Percentiles rank a stretch among this genome's conserved stretches.
Conservation (phyloP, 2,797 vertebrate species). For the Rhincodon typus region DNA sequence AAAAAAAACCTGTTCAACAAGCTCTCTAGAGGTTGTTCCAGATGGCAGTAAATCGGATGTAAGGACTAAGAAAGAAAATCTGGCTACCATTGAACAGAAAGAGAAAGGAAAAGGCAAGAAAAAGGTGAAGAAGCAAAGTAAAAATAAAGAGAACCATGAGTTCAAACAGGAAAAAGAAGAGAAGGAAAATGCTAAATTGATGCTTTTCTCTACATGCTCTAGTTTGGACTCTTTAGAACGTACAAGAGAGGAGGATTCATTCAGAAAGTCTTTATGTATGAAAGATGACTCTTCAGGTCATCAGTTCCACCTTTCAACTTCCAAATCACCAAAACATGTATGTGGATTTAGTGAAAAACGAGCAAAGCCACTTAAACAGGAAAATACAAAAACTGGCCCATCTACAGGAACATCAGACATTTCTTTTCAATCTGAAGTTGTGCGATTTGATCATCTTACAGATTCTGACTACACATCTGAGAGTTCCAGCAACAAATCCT, state of each 20-base stretch:
- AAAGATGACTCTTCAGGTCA: slow-evolving; percentile 94
- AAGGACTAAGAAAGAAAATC: slow-evolving; percentile 74
- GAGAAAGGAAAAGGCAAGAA: slow-evolving; percentile 93
- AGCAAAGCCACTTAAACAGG: slow-evolving; percentile 80
- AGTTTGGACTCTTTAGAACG: slow-evolving; percentile 75
- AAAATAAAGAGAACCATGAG: slow-evolving; percentile 98
- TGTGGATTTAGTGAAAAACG: slow-evolving; percentile 87
- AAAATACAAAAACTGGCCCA: slow-evolving; percentile 81
- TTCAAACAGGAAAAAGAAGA: slow-evolving; percentile 73
- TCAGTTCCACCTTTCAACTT: slow-evolving; percentile 83
- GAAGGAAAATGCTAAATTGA: slow-evolving; percentile 83
- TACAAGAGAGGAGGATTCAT: slow-evolving; percentile 80
- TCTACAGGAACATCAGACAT: slow-evolving; percentile 73
- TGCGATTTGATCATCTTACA: slow-evolving; percentile 78
- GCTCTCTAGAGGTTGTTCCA: slow-evolving; percentile 59
- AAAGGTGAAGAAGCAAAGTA: slow-evolving; percentile 91
- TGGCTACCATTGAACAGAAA: slow-evolving; percentile 69
- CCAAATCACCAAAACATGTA: slow-evolving; percentile 87
- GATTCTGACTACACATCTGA: slow-evolving; percentile 84
- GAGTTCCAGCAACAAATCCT: slow-evolving; percentile 84
- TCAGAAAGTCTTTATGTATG: slow-evolving; percentile 89
- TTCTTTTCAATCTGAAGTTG: slow-evolving; percentile 67
- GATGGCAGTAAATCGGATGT: slow-evolving; percentile 72
- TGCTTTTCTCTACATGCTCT: slow-evolving; percentile 66
- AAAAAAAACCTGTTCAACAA: slow-evolving; percentile 68